These are phyloP conservation scores for Lepus timidus DNA, from an alignment of 2,113 vertebrate genomes.

Conservation along the genomic window DNA sequence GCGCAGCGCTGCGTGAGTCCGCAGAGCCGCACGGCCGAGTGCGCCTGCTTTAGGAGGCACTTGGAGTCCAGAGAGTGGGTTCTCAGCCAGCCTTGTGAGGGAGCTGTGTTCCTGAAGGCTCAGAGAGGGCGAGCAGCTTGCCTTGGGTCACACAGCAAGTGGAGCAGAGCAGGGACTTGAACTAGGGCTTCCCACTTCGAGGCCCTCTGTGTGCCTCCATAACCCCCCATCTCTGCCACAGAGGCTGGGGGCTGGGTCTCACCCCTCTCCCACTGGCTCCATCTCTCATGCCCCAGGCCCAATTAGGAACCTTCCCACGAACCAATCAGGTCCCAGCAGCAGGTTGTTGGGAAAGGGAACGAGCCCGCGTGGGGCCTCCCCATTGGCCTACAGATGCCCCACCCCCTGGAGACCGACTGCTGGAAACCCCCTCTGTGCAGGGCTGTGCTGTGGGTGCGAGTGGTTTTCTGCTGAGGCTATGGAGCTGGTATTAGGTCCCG, in stretches of 20 bases:
- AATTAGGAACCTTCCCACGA: neutral
- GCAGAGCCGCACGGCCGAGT: neutral
- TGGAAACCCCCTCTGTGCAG: conserved; percentile 9
- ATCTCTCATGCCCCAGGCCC: neutral
- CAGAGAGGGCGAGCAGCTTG: conserved; percentile 36
- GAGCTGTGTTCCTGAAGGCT: neutral
- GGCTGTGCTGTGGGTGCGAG: neutral
- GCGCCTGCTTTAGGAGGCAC: neutral
- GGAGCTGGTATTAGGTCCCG: neutral
- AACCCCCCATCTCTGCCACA: neutral
- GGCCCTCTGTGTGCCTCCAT: neutral
- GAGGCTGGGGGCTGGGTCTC: neutral
- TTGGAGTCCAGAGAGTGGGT: neutral
- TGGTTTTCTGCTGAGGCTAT: neutral
- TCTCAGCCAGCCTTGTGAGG: neutral
- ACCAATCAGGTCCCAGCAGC: neutral
- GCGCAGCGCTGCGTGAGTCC: neutral
- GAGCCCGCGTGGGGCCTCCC: neutral
- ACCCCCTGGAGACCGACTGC: neutral
- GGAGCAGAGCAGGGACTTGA: conserved; percentile 44
- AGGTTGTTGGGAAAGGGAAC: neutral
- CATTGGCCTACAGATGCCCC: conserved; percentile 31
- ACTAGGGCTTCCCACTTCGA: neutral
- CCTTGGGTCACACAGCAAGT: conserved; percentile 44
- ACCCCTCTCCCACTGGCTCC: neutral